phyloP scores from a whole-genome alignment of 2,888 invertebrate species.

The Lasioglossum oenotherae region DNA sequence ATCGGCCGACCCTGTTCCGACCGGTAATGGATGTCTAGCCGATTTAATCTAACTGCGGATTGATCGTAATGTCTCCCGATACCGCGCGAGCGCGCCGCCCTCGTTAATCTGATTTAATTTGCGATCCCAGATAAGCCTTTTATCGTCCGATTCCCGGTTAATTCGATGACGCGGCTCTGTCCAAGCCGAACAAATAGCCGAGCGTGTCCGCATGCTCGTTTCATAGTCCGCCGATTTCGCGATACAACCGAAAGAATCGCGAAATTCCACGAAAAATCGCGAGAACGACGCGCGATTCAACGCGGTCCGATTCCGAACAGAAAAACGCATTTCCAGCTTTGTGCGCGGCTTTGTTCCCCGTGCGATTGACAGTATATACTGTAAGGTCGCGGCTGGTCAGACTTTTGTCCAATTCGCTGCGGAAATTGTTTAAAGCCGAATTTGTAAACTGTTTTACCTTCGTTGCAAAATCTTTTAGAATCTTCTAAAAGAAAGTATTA shows the following conservation, averaged over 20 bases:
- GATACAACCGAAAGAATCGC: not conserved
- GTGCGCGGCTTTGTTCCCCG: not conserved
- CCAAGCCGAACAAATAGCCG: not conserved
- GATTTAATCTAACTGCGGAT: conserved; percentile 57
- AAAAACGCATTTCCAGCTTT: not conserved
- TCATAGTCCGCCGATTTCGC: not conserved
- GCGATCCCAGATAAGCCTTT: conserved; percentile 51
- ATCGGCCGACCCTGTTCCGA: not conserved
- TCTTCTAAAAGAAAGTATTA: no score
- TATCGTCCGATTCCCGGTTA: conserved; percentile 40
- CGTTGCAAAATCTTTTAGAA: no score
- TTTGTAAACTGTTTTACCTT: not conserved
- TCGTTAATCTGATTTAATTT: conserved; percentile 53
- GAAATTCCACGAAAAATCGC: not conserved
- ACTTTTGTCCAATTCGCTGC: not conserved
- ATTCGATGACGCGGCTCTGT: conserved; percentile 20
- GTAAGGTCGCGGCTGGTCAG: not conserved
- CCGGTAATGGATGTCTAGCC: conserved; percentile 51
- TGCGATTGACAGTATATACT: not conserved
- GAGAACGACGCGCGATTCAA: not conserved
- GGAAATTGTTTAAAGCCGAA: not conserved
- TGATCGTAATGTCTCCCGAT: conserved; percentile 45
- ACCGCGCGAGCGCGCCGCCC: not conserved
- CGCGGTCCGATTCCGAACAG: not conserved
- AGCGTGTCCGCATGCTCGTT: not conserved